Evolutionary conservation across 2,888 invertebrate genomes (phyloP).

Genomic region (Colletes collaris): DNA sequence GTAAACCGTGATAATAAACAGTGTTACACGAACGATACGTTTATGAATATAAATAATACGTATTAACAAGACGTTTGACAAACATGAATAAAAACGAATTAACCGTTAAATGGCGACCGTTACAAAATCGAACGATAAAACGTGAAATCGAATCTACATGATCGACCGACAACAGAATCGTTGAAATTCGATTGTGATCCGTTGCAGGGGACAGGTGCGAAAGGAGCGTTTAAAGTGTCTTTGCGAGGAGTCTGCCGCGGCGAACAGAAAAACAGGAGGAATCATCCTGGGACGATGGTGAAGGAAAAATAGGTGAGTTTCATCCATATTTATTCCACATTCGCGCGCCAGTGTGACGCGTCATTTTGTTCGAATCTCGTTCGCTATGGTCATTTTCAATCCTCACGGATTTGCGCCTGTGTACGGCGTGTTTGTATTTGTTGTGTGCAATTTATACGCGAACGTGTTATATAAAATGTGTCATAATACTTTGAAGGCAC

Average conservation of each 20-base stretch:
- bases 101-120: background rate
- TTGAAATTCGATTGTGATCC: background rate
- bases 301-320: slow-evolving; percentile 26
- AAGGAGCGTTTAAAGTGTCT: background rate
- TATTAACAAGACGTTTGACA: background rate
- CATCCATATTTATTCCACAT: slow-evolving; percentile 15
- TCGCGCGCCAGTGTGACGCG: background rate
- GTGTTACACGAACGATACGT: background rate
- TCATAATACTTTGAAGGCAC: slow-evolving; percentile 43
- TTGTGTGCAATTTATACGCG: slow-evolving; percentile 24
- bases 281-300: background rate
- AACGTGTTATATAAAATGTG: slow-evolving; percentile 59
- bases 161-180: background rate
- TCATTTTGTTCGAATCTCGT: slow-evolving; percentile 34
- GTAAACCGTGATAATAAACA: background rate
- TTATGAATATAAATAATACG: background rate
- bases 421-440: slow-evolving; percentile 13
- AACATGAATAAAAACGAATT: background rate
- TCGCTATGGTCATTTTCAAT: slow-evolving; percentile 38
- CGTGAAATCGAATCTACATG: background rate
- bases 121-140: background rate
- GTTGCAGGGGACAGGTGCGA: background rate
- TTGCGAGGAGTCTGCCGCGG: background rate
- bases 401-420: slow-evolving; percentile 8
- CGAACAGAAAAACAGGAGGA: background rate